Evolutionary conservation across 2,797 vertebrate genomes (phyloP).

Genomic region (Antrozous pallidus): DNA sequence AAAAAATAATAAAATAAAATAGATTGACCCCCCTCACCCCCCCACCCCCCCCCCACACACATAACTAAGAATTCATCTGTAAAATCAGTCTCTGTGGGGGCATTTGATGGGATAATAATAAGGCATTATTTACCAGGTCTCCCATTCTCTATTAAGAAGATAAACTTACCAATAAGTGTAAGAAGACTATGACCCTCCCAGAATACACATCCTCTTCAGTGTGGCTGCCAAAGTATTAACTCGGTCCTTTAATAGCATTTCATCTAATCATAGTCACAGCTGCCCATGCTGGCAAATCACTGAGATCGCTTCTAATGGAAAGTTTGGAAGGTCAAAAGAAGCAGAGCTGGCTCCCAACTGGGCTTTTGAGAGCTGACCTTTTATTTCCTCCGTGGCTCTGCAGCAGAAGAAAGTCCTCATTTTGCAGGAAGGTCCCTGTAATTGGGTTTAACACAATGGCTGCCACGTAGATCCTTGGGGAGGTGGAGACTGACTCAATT

Average conservation of each 20-base stretch:
- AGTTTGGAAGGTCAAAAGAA: slow-evolving; percentile 54
- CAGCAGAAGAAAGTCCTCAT: slow-evolving; percentile 15
- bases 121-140: not conserved
- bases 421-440: slow-evolving; percentile 26
- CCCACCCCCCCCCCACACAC: not conserved
- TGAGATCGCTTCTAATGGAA: slow-evolving; percentile 58
- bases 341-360: slow-evolving; percentile 48
- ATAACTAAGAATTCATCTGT: not conserved
- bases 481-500: not conserved
- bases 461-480: not conserved
- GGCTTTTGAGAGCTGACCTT: slow-evolving; percentile 68
- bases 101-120: too few species aligned
- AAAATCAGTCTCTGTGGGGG: not conserved
- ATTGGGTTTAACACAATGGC: slow-evolving; percentile 18
- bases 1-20: too few species aligned
- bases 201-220: not conserved
- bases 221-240: not conserved
- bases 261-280: not conserved
- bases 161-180: not conserved
- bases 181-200: not conserved
- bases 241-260: not conserved
- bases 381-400: slow-evolving; percentile 39
- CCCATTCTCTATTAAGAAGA: not conserved
- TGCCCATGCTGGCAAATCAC: slow-evolving; percentile 31
- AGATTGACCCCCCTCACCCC: not conserved